Evolutionary conservation across 2,113 vertebrate genomes (phyloP).

Genomic region (Ammodytes marinus): DNA sequence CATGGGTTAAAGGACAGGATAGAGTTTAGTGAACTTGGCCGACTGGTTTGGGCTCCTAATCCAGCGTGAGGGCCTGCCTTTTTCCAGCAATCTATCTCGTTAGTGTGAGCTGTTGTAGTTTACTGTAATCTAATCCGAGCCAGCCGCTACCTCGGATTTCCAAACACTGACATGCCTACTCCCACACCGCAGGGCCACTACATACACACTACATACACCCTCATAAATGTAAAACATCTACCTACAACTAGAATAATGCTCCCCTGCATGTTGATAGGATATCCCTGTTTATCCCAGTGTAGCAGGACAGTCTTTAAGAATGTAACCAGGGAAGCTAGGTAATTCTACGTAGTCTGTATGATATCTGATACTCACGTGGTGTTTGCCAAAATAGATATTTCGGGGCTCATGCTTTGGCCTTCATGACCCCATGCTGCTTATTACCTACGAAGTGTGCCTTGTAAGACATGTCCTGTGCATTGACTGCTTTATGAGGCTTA

Average conservation of each 20-base stretch:
- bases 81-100: constrained; percentile 72
- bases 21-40: constrained; percentile 64
- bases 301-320: background rate
- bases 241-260: background rate
- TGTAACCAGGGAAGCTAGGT: constrained; percentile 10
- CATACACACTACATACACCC: background rate
- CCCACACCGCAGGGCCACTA: background rate
- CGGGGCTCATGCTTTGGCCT: constrained; percentile 44
- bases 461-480: constrained; percentile 47
- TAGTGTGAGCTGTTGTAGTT: constrained; percentile 78
- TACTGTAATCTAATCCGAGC: constrained; percentile 80
- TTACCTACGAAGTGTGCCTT: constrained; percentile 30
- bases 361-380: constrained; percentile 32
- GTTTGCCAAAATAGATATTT: constrained; percentile 63
- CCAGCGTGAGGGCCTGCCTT: constrained; percentile 48
- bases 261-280: background rate
- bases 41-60: constrained; percentile 68
- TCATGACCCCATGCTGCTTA: constrained; percentile 39
- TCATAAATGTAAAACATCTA: constrained; percentile 35
- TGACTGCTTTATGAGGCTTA: constrained; percentile 63
- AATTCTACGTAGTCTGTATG: constrained; percentile 14
- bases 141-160: constrained; percentile 66
- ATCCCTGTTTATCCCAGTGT: constrained; percentile 5
- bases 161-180: constrained; percentile 60
- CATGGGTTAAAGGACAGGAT: constrained; percentile 1